Conservation (phyloP, 2,113 vertebrate species). For the Rhadina sibilatrix region DNA sequence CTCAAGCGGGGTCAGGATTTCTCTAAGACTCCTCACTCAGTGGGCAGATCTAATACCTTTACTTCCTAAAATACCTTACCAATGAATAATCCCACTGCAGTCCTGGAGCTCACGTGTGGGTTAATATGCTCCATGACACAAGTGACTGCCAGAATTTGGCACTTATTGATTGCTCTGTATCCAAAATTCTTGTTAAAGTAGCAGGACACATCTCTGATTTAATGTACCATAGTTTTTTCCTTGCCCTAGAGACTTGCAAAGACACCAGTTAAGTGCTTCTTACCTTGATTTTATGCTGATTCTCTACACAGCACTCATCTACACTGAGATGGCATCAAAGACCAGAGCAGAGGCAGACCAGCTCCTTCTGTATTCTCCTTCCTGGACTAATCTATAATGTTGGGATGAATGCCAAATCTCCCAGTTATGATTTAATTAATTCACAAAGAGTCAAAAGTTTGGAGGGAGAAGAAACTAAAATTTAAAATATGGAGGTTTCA, state of each 20-base stretch:
- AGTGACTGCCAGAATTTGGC: background rate
- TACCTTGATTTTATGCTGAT: slow-evolving; percentile 1
- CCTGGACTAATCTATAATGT: background rate
- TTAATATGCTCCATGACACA: background rate
- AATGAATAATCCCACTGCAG: slow-evolving; percentile 44
- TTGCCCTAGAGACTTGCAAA: background rate
- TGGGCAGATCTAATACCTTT: slow-evolving; percentile 59
- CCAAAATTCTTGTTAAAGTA: background rate
- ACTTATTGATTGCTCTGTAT: background rate
- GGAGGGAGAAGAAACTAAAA: background rate
- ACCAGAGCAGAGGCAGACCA: background rate
- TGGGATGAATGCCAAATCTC: background rate
- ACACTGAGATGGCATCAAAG: background rate
- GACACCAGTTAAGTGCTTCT: background rate
- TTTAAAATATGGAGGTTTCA: background rate
- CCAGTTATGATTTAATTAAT: background rate
- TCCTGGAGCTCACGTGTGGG: slow-evolving; percentile 19
- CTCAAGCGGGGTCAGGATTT: slow-evolving; percentile 59
- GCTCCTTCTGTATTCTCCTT: background rate
- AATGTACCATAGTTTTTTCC: background rate
- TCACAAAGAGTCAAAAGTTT: background rate
- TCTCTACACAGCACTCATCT: background rate
- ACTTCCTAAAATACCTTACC: slow-evolving; percentile 66
- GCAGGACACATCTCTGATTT: background rate
- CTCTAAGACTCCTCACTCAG: slow-evolving; percentile 60